These are phyloP conservation scores for Eulemur macaco DNA, from an alignment of 2,113 vertebrate genomes.

Conservation along the genomic window DNA sequence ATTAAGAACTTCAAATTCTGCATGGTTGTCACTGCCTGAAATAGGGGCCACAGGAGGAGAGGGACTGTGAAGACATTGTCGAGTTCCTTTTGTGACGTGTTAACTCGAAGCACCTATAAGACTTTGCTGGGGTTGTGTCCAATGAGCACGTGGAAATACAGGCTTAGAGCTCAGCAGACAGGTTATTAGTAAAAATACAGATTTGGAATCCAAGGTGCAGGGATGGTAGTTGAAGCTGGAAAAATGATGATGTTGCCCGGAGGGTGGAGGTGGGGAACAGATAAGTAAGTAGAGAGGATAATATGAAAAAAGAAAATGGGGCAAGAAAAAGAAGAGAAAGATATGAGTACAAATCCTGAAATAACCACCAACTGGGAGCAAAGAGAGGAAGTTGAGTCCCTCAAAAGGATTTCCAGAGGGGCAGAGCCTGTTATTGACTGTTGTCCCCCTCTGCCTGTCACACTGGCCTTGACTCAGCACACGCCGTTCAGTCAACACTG, in stretches of 20 bases:
- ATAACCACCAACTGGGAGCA: not conserved
- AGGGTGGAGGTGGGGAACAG: too few relatives aligned
- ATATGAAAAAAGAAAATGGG: not conserved
- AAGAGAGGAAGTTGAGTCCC: not conserved
- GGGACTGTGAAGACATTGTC: not conserved
- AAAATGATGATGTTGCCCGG: not conserved
- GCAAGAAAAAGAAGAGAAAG: too few relatives aligned
- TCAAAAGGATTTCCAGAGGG: fast-evolving
- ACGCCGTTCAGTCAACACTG: fast-evolving
- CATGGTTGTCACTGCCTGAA: not conserved
- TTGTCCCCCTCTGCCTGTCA: too few relatives aligned
- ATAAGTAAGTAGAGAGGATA: too few relatives aligned
- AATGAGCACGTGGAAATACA: fast-evolving
- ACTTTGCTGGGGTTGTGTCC: not conserved
- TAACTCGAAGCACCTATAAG: not conserved
- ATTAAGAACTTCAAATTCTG: fast-evolving
- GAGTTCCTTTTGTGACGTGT: not conserved
- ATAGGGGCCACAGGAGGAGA: too few relatives aligned
- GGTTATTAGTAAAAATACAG: not conserved
- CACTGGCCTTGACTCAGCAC: not conserved
- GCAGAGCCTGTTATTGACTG: not conserved
- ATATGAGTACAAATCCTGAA: not conserved
- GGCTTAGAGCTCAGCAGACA: not conserved
- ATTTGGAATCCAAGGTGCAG: not conserved
- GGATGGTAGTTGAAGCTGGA: not conserved